phyloP scores from a whole-genome alignment of 2,888 invertebrate genomes.

The Chymomyza amoena region DNA sequence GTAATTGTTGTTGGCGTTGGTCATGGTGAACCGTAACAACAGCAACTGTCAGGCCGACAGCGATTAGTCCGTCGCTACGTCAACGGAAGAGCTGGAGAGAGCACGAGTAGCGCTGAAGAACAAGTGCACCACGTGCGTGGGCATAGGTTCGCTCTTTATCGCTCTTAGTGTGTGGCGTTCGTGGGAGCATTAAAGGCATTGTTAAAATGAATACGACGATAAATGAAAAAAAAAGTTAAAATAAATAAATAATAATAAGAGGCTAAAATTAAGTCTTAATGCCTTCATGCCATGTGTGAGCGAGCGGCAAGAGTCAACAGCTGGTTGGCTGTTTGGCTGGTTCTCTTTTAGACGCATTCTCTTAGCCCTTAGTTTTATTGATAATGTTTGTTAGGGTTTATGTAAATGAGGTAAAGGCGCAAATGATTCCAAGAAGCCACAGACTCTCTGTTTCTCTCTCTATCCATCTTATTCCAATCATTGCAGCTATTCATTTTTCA shows the following conservation, averaged over 20 bases:
- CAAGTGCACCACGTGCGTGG: conserved; percentile 65
- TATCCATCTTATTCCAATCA: conserved; percentile 10
- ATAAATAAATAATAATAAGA: conserved; percentile 13
- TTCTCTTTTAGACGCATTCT: not conserved
- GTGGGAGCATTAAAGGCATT: not conserved
- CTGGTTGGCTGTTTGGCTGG: conserved; percentile 19
- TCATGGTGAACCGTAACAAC: conserved; percentile 73
- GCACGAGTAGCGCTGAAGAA: not conserved
- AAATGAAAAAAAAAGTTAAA: not conserved
- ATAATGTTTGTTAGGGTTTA: conserved; percentile 59
- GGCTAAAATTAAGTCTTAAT: conserved; percentile 45
- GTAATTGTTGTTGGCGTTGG: conserved; percentile 64
- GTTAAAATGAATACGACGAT: too few relatives aligned
- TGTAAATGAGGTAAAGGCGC: conserved; percentile 65
- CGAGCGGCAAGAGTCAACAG: conserved; percentile 23
- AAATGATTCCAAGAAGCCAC: conserved; percentile 67
- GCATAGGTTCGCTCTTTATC: conserved; percentile 36
- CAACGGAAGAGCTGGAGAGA: not conserved
- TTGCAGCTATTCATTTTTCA: conserved; percentile 19
- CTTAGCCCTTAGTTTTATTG: conserved; percentile 18
- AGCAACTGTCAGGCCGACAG: conserved; percentile 56
- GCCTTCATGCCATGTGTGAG: not conserved
- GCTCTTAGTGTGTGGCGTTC: not conserved
- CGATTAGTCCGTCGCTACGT: conserved; percentile 1
- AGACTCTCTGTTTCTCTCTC: conserved; percentile 15